Conservation (phyloP, 2,888 invertebrate species). For the Lymantria monacha region DNA sequence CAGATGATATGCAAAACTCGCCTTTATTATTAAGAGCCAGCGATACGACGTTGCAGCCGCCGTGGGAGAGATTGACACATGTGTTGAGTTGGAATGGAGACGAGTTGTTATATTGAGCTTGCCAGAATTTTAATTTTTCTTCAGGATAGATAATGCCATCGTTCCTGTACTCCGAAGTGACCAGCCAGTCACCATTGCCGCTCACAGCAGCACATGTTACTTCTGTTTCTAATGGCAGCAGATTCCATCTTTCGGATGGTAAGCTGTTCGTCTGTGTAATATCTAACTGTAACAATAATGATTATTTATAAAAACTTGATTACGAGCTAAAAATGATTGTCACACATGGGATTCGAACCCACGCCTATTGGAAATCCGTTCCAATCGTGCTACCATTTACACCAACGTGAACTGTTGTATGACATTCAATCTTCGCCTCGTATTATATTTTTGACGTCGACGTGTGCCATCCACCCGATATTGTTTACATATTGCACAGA, state of each 20-base stretch:
- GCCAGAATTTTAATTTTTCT: conserved; percentile 73
- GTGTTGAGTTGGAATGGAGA: conserved; percentile 64
- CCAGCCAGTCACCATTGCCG: conserved; percentile 63
- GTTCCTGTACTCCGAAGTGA: conserved; percentile 72
- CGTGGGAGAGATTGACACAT: conserved; percentile 70
- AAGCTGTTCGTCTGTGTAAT: conserved; percentile 69
- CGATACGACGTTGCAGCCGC: conserved; percentile 65
- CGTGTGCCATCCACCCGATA: no score
- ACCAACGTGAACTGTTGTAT: no score
- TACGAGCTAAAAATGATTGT: no score
- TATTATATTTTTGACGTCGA: no score
- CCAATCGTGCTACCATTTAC: no score
- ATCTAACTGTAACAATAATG: conserved; percentile 58
- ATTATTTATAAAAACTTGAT: neutral
- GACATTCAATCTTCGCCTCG: no score
- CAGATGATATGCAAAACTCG: conserved; percentile 70
- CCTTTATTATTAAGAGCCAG: conserved; percentile 60
- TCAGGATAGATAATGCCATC: conserved; percentile 69
- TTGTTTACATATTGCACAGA: no score
- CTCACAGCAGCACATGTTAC: conserved; percentile 68
- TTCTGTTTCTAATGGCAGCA: conserved; percentile 70
- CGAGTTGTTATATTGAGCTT: conserved; percentile 34
- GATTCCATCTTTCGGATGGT: conserved; percentile 64
- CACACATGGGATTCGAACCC: no score
- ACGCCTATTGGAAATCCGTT: no score